These are phyloP conservation scores for Caretta caretta DNA, from an alignment of 2,113 vertebrate genomes.

Conservation along the genomic window DNA sequence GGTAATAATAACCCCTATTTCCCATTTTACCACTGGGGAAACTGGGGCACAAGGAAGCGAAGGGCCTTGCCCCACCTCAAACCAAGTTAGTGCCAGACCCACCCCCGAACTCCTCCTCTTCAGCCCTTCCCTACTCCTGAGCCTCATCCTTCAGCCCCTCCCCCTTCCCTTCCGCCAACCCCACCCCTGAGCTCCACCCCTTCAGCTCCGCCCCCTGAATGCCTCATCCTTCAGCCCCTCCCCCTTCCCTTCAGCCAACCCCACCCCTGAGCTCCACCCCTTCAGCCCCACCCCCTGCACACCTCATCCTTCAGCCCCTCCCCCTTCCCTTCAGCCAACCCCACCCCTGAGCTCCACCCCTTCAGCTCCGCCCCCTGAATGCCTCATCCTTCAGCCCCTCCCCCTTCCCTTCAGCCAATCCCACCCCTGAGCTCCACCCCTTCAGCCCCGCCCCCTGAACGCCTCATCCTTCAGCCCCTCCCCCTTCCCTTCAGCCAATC, in stretches of 20 bases:
- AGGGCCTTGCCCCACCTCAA: too few species aligned
- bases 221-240: too few species aligned
- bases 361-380: rapidly evolving
- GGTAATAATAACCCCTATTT: too few species aligned
- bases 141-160: neutral
- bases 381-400: too few species aligned
- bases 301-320: too few species aligned
- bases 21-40: too few species aligned
- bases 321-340: rapidly evolving
- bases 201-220: rapidly evolving
- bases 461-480: rapidly evolving
- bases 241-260: neutral
- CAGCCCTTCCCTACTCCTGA: too few species aligned
- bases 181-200: rapidly evolving
- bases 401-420: too few species aligned
- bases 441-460: rapidly evolving
- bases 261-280: rapidly evolving
- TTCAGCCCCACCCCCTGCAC: rapidly evolving
- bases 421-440: rapidly evolving
- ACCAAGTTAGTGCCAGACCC: too few species aligned
- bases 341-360: rapidly evolving
- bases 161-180: rapidly evolving
- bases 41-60: too few species aligned
- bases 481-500: too few species aligned
- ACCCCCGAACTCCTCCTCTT: neutral